Percentiles rank a stretch among this genome's conserved stretches.
phyloP scores from a whole-genome alignment of 1,140 invertebrate species.

The Berghia stephanieae region DNA sequence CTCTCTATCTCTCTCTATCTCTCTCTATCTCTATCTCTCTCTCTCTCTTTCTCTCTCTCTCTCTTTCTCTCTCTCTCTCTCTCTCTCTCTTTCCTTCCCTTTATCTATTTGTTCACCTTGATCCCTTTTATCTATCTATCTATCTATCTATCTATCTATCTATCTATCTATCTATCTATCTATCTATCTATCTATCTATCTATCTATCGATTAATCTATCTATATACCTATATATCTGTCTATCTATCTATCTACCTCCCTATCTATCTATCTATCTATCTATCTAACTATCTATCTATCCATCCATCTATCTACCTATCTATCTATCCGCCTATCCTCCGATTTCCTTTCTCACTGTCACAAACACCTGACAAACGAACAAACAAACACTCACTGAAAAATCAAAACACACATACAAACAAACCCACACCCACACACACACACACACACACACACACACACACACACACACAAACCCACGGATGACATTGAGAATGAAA shows the following conservation, averaged over 20 bases:
- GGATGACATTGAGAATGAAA: no score
- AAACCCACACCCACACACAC: slow-evolving; percentile 16
- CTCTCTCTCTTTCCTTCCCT: background rate
- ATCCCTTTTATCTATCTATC: background rate
- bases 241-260: background rate
- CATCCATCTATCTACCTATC: background rate
- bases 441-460: slow-evolving; percentile 8
- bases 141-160: background rate
- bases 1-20: background rate
- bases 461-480: background rate
- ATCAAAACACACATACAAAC: slow-evolving; percentile 15
- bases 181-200: background rate
- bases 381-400: background rate
- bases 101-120: background rate
- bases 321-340: background rate
- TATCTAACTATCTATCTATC: background rate
- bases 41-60: background rate
- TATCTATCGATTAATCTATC: background rate
- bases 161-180: background rate
- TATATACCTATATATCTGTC: background rate
- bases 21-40: background rate
- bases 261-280: background rate
- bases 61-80: background rate
- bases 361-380: background rate
- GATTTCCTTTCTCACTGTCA: background rate